These are phyloP conservation scores for Xiphophorus maculatus DNA, from an alignment of 2,113 vertebrate genomes.

Conservation along the genomic window DNA sequence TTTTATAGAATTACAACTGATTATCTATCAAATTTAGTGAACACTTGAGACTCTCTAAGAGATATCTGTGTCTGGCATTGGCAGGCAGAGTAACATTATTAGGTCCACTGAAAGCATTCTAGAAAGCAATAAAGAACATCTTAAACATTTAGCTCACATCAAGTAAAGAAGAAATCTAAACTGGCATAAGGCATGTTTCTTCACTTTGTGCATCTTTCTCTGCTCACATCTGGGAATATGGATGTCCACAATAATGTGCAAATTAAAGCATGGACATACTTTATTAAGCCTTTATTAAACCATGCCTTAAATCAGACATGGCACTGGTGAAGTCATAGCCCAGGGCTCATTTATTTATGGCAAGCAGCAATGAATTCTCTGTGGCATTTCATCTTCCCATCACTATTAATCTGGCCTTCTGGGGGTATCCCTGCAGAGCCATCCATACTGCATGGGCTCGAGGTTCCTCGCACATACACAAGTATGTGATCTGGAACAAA, in stretches of 20 bases:
- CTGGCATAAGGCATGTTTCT: constrained; percentile 3
- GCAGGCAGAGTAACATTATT: constrained; percentile 39
- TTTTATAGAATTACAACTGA: constrained; percentile 37
- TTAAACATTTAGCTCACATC: constrained; percentile 26
- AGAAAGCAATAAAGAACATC: constrained; percentile 44
- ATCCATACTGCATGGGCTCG: constrained; percentile 25
- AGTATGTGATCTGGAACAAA: not conserved
- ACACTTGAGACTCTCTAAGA: constrained; percentile 65
- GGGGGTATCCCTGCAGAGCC: constrained; percentile 37
- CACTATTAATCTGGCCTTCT: constrained; percentile 64
- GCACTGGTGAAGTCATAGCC: constrained; percentile 60
- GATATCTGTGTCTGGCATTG: constrained; percentile 50
- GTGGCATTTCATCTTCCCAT: constrained; percentile 72
- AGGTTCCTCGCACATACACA: constrained; percentile 9
- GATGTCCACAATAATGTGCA: constrained; percentile 13
- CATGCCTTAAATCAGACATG: constrained; percentile 44
- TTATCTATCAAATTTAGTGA: constrained; percentile 61
- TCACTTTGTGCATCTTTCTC: not conserved
- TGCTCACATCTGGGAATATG: not conserved
- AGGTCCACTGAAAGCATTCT: constrained; percentile 58
- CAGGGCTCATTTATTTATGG: constrained; percentile 72
- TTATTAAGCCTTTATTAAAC: constrained; percentile 52
- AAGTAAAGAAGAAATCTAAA: constrained; percentile 29
- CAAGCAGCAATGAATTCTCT: constrained; percentile 70
- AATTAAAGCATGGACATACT: not conserved